A percentile compares a stretch with the other conserved stretches of the same genome.
Conservation (phyloP, 1,140 invertebrate species). For the Nephotettix cincticeps region DNA sequence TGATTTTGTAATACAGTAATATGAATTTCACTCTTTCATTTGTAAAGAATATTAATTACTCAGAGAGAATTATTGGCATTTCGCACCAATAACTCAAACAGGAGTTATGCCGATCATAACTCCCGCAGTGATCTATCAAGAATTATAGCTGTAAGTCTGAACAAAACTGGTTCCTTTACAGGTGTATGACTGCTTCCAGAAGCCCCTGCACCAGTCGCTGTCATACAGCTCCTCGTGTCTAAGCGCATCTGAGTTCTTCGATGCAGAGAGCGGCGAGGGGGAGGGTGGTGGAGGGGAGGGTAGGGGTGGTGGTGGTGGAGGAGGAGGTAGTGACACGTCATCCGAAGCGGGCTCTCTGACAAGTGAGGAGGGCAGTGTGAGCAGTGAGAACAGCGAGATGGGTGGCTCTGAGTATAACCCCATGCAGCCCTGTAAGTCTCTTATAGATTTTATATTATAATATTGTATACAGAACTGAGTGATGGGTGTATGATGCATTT, state of each 20-base stretch:
- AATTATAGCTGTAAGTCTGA: no score
- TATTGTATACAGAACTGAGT: no score
- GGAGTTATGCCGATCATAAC: no score
- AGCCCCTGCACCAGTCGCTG: constrained; percentile 59
- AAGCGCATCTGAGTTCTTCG: constrained; percentile 83
- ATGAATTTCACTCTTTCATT: no score
- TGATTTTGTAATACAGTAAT: no score
- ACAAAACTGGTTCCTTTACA: no score
- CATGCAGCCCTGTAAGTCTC: constrained; percentile 35
- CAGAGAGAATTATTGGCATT: no score
- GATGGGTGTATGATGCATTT: no score
- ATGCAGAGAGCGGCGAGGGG: constrained; percentile 64
- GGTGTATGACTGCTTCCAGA: constrained; percentile 38
- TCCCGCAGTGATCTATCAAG: no score
- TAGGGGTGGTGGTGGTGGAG: constrained; percentile 24
- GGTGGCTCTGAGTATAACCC: constrained; percentile 41
- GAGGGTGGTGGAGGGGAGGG: constrained; percentile 23
- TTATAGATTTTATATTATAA: no score
- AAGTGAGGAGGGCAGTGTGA: constrained; percentile 57
- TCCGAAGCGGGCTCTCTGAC: constrained; percentile 62
- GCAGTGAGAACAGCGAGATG: constrained; percentile 40
- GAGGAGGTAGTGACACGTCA: constrained; percentile 58
- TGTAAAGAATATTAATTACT: no score
- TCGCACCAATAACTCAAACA: no score
- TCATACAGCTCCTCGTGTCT: constrained; percentile 74